These are phyloP conservation scores for Bovichtus variegatus DNA, from an alignment of 2,797 vertebrate species.

Conservation along the genomic window DNA sequence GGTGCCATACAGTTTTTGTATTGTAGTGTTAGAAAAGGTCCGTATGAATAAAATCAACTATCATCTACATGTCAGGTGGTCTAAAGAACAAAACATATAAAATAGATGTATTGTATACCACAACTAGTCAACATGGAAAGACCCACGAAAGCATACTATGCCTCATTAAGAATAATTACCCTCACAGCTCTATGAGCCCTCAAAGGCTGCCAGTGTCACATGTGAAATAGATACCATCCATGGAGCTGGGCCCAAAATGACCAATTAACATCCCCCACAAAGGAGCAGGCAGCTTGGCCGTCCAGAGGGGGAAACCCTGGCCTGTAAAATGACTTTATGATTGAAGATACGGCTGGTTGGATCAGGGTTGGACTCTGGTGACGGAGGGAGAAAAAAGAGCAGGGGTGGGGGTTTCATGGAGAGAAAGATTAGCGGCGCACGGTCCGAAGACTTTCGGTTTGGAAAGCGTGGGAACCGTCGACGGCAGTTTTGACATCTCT, in stretches of 20 bases:
- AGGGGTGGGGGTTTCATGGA: conserved; percentile 40
- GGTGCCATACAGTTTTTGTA: neutral
- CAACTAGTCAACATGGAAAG: conserved; percentile 16
- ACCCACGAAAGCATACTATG: conserved; percentile 25
- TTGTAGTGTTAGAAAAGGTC: neutral
- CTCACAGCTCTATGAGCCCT: conserved; percentile 39
- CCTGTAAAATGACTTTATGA: conserved; percentile 54
- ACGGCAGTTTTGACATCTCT: conserved; percentile 58
- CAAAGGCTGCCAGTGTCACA: conserved; percentile 65
- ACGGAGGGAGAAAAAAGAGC: conserved; percentile 18
- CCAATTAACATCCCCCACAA: conserved; percentile 63
- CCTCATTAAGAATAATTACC: conserved; percentile 73
- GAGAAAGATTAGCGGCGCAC: conserved; percentile 61
- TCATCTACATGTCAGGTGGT: neutral
- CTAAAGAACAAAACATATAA: neutral
- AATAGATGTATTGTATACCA: conserved; percentile 2
- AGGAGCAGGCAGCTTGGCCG: conserved; percentile 31
- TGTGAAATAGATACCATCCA: conserved; percentile 66
- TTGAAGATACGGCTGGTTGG: conserved; percentile 60
- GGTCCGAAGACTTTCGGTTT: conserved; percentile 50
- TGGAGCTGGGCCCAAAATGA: conserved; percentile 50
- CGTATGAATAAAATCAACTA: neutral
- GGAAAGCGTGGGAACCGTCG: conserved; percentile 72
- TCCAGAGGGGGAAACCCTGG: conserved; percentile 27
- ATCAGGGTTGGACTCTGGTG: conserved; percentile 30